Base-by-base conservation (phyloP, 2,888 invertebrate genomes). In the Eupithecia pulchellata region DNA sequence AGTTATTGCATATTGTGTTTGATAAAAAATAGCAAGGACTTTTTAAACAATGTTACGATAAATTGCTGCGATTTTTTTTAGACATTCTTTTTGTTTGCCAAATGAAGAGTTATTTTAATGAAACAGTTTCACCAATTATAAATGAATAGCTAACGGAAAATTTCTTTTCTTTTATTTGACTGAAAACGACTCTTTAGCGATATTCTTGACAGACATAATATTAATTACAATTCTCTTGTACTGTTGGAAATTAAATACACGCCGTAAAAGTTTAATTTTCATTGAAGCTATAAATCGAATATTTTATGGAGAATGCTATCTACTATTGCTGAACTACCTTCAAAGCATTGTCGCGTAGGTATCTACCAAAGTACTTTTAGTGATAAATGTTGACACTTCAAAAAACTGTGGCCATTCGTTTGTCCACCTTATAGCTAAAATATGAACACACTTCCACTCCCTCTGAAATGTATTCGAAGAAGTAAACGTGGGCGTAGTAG, bases 381-480 rank as follows among this genome's bases (percentile, higher is more conserved):
- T 78, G 77, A 78, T 78, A 78, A 78, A 78, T 72, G 77, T 82
- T 82, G 83, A 81, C 85, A 81, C 79, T 82, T 85, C 42, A 84
- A 82, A 82, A 84, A 82, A 81, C 77, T 79, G 80, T 79, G 77
- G 79, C 83, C 85, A 87, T 87, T 84, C 82, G 83, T 84, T 86
- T 83, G 86, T 87, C 83, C 79, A 79, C 80, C 84, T 83, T 85
- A 84, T 85, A 87, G 81, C 85, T 88, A 87, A 88, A 88, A 87
- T 90, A 89, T 89, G 86, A 86, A 88, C 86, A 89, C 85, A 86
- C 85, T 85, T 86, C 85, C 85, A 87, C 84, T 91, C 86, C 85
- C 86, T 85, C 85, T 82, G 79, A 88, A 89, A 90, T 86, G 89
- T 89, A 85, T 93, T 91, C 90, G 86, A 86, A 88, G 91, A 92